phyloP scores from a whole-genome alignment of 2,113 vertebrate species.

The Pteropus alecto region DNA sequence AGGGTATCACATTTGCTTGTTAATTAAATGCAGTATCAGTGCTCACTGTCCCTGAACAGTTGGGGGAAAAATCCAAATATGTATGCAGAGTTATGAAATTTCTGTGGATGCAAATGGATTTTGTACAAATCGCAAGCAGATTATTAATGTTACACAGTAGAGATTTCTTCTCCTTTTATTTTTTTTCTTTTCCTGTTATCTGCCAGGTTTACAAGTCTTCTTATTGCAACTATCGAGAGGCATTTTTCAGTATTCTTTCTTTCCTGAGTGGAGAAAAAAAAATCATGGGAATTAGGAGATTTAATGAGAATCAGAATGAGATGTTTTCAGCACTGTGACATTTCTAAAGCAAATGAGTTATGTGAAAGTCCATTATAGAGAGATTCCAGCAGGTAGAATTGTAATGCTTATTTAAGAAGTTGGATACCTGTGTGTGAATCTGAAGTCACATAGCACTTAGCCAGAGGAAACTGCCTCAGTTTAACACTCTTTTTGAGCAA shows the following conservation, averaged over 20 bases:
- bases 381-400: conserved; percentile 38
- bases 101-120: conserved; percentile 71
- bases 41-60: conserved; percentile 80
- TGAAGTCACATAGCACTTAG: conserved; percentile 6
- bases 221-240: neutral
- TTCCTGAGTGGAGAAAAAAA: conserved; percentile 26
- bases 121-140: conserved; percentile 70
- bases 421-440: conserved; percentile 46
- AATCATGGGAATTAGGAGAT: conserved; percentile 45
- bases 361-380: conserved; percentile 50
- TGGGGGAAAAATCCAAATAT: conserved; percentile 72
- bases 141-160: conserved; percentile 58
- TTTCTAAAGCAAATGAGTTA: conserved; percentile 60
- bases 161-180: conserved; percentile 4
- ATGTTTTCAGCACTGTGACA: conserved; percentile 58
- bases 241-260: conserved; percentile 49
- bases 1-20: conserved; percentile 84
- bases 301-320: conserved; percentile 63
- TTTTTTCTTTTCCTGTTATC: conserved; percentile 6
- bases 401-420: conserved; percentile 34
- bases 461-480: conserved; percentile 47
- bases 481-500: conserved; percentile 61
- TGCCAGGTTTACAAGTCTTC: neutral
- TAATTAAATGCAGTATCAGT: conserved; percentile 85
- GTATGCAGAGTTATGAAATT: conserved; percentile 78